Percentiles rank a stretch among this genome's conserved stretches.
phyloP scores from a whole-genome alignment of 2,888 invertebrate genomes.

The Drosophila acutilabella region DNA sequence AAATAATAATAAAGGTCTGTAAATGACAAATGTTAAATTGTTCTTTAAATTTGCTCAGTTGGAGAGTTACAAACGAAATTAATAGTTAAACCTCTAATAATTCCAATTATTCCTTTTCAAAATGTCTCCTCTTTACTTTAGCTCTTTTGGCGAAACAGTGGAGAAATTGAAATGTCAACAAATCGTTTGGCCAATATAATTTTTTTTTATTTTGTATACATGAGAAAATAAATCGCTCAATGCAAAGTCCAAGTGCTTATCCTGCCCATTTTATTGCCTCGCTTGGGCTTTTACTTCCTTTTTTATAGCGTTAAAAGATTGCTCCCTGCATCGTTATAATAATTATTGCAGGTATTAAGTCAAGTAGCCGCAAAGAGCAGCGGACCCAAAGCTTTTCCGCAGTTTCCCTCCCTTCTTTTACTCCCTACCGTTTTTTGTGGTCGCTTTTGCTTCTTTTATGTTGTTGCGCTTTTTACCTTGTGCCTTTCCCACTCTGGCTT shows the following conservation, averaged over 20 bases:
- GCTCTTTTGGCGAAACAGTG: background rate
- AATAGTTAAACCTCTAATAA: too few relatives aligned
- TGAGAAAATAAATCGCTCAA: slow-evolving; percentile 72
- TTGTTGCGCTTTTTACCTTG: slow-evolving; percentile 41
- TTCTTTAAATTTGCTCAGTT: background rate
- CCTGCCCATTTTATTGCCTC: slow-evolving; percentile 70
- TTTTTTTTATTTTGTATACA: slow-evolving; percentile 66
- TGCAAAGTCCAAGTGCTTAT: slow-evolving; percentile 77
- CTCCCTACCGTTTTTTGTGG: slow-evolving; percentile 34
- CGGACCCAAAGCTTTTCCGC: slow-evolving; percentile 26
- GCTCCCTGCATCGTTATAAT: slow-evolving; percentile 74
- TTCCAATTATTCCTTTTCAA: too few relatives aligned
- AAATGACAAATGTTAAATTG: too few relatives aligned
- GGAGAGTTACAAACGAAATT: background rate
- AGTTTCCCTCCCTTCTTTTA: too few relatives aligned
- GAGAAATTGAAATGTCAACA: slow-evolving; percentile 18
- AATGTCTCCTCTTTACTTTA: too few relatives aligned
- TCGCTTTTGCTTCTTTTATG: slow-evolving; percentile 30
- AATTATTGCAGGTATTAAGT: slow-evolving; percentile 80
- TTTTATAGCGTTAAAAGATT: slow-evolving; percentile 66
- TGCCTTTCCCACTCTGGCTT: slow-evolving; percentile 34
- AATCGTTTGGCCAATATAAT: slow-evolving; percentile 57
- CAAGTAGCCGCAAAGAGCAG: slow-evolving; percentile 74
- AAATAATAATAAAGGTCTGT: too few relatives aligned
- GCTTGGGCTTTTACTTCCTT: slow-evolving; percentile 50